These are phyloP conservation scores for Pachyrhynchus sulphureomaculatus DNA, from an alignment of 1,140 invertebrate species.

Conservation along the genomic window DNA sequence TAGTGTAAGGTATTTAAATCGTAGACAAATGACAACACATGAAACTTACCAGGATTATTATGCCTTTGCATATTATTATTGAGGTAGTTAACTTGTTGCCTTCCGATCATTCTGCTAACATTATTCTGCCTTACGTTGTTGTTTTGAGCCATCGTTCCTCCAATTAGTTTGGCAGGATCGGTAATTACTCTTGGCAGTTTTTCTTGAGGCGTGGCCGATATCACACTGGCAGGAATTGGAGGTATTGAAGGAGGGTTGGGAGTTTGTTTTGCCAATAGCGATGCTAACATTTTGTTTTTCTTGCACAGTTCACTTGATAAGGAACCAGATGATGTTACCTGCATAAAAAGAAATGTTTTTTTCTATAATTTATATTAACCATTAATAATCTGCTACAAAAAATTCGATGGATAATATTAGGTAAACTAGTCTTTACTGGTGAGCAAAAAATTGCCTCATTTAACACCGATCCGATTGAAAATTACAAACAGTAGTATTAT, in stretches of 20 bases:
- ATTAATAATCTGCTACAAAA: neutral
- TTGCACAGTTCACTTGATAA: conserved; percentile 69
- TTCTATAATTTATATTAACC: neutral
- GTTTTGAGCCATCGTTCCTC: conserved; percentile 51
- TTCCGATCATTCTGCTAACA: conserved; percentile 28
- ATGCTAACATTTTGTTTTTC: conserved; percentile 85
- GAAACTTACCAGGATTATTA: neutral
- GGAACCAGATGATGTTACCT: conserved; percentile 46
- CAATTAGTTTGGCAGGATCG: conserved; percentile 34
- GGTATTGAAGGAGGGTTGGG: conserved; percentile 69
- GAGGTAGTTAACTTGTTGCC: conserved; percentile 33
- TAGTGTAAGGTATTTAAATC: too few relatives aligned
- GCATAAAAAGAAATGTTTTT: too few relatives aligned
- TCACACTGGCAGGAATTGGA: conserved; percentile 64
- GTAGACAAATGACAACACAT: too few relatives aligned
- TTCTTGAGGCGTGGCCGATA: conserved; percentile 66
- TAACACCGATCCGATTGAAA: neutral
- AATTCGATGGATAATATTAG: too few relatives aligned
- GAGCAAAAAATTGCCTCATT: neutral
- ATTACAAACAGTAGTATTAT: too few relatives aligned
- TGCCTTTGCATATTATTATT: conserved; percentile 19
- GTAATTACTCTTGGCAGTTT: conserved; percentile 56
- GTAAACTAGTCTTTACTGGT: neutral
- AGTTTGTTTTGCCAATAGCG: conserved; percentile 76
- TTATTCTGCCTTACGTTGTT: conserved; percentile 41